Conservation (phyloP, 2,797 vertebrate species). For the Microctenopoma lineatum region DNA sequence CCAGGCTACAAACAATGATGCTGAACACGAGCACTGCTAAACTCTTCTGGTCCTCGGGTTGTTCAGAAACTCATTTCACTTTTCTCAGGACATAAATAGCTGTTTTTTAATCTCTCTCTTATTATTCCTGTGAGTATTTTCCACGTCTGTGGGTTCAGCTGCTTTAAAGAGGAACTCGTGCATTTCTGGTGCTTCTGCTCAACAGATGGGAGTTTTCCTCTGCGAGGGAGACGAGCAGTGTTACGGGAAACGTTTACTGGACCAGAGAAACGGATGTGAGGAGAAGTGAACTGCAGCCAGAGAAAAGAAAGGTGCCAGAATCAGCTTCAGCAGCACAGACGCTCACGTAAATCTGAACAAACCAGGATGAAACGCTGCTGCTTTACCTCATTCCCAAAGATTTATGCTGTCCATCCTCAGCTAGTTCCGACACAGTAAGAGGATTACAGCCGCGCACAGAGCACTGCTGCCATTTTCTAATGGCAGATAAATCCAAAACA, state of each 20-base stretch:
- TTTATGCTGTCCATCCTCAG: conserved; percentile 60
- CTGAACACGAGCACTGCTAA: conserved; percentile 16
- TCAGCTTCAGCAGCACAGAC: too few species aligned
- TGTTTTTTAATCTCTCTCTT: neutral
- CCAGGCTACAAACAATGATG: conserved; percentile 24
- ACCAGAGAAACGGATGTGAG: conserved; percentile 36
- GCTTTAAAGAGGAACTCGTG: conserved; percentile 2
- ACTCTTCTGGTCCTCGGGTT: neutral
- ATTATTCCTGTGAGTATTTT: neutral
- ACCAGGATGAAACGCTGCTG: neutral
- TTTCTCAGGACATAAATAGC: neutral
- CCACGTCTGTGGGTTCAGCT: neutral
- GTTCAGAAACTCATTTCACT: neutral
- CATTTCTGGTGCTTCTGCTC: conserved; percentile 25
- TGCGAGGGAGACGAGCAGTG: conserved; percentile 32
- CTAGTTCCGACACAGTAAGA: conserved; percentile 71
- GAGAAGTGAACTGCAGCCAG: conserved; percentile 11
- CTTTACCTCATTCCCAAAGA: conserved; percentile 53
- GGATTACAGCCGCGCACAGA: conserved; percentile 69
- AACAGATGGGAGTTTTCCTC: conserved; percentile 32
- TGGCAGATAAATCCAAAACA: conserved; percentile 81
- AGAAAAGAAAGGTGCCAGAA: neutral
- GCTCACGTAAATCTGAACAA: too few species aligned
- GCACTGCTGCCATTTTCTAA: conserved; percentile 74
- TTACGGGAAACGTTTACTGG: conserved; percentile 40